Conservation (phyloP, 2,113 vertebrate genomes). For the Acrocephalus kingi region DNA sequence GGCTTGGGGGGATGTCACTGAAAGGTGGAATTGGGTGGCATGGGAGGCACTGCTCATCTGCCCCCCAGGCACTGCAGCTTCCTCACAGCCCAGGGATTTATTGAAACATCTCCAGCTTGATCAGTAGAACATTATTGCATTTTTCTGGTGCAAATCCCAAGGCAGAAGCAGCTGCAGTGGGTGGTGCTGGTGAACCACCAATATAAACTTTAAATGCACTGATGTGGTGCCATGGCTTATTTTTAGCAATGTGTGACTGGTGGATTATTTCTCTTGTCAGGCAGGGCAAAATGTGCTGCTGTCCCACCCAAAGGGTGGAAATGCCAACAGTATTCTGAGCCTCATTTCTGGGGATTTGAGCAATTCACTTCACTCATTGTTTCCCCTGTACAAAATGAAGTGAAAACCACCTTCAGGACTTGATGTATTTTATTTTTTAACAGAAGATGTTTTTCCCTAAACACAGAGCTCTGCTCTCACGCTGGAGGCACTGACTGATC, state of each 20-base stretch:
- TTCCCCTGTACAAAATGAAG: neutral
- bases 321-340: neutral
- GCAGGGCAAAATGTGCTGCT: neutral
- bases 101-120: neutral
- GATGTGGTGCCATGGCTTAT: fast-evolving
- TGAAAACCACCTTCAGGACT: neutral
- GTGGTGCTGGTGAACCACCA: neutral
- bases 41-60: neutral
- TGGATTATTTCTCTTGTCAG: neutral
- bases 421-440: neutral
- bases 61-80: neutral
- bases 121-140: neutral
- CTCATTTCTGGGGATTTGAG: fast-evolving
- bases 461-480: neutral
- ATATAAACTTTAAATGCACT: neutral
- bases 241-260: neutral
- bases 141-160: neutral
- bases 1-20: neutral
- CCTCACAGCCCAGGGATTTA: neutral
- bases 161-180: neutral
- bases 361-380: neutral
- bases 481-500: fast-evolving
- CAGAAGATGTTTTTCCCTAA: neutral
- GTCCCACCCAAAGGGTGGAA: neutral
- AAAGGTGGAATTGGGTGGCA: neutral